Conservation (phyloP, 1,140 invertebrate species). For the Brachionus calyciflorus region DNA sequence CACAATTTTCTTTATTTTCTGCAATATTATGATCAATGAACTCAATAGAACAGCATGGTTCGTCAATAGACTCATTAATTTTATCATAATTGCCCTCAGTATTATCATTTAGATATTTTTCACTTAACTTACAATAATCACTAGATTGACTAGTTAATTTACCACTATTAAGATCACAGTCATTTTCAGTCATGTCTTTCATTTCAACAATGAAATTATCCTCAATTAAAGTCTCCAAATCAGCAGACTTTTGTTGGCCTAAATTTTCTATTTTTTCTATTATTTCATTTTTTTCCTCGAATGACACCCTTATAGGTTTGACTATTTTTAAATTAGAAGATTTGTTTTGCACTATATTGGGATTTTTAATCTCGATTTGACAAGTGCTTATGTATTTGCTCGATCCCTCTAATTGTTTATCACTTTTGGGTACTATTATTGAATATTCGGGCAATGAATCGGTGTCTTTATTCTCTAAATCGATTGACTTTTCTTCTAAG, state of each 20-base stretch:
- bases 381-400: constrained; percentile 28
- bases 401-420: neutral
- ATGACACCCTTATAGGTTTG: neutral
- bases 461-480: neutral
- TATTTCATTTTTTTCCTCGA: neutral
- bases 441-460: neutral
- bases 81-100: neutral
- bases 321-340: constrained; percentile 1
- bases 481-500: neutral
- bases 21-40: too few relatives aligned
- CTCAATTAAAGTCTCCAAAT: constrained; percentile 23
- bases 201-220: constrained; percentile 8
- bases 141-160: neutral
- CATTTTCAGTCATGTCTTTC: constrained; percentile 32
- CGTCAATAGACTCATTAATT: neutral
- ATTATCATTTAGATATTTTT: neutral
- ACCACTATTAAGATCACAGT: constrained; percentile 7
- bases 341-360: neutral
- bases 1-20: too few relatives aligned
- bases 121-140: constrained; percentile 13
- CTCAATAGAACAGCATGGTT: too few relatives aligned
- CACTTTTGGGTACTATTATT: neutral
- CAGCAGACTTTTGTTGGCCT: neutral
- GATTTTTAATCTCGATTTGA: constrained; percentile 9
- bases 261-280: constrained; percentile 5